A percentile compares a stretch with the other conserved stretches of the same genome.
Evolutionary conservation across 2,113 vertebrate species (phyloP).

Genomic region (Triplophysa tibetana): DNA sequence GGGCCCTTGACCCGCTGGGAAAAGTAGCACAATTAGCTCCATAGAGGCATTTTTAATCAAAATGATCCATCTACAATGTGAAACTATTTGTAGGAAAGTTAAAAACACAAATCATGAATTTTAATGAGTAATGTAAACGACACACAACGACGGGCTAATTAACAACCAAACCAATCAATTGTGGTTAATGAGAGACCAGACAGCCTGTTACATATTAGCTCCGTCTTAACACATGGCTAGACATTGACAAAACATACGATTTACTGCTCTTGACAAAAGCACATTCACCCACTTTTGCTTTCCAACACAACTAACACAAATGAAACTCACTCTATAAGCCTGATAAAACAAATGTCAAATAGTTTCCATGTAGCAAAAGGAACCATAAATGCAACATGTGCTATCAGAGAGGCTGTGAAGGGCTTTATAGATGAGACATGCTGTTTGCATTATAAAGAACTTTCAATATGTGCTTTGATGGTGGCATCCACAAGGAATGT

Average conservation of each 20-base stretch:
- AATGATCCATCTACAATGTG: conserved; percentile 20
- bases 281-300: neutral
- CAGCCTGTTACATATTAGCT: conserved; percentile 43
- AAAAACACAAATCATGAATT: neutral
- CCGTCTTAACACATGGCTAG: neutral
- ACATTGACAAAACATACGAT: conserved; percentile 15
- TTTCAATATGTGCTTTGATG: neutral
- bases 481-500: neutral
- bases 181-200: neutral
- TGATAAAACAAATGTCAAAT: neutral
- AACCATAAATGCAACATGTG: neutral
- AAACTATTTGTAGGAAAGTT: conserved; percentile 9
- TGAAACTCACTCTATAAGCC: neutral
- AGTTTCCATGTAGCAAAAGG: neutral
- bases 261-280: neutral
- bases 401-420: conserved; percentile 17
- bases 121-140: neutral
- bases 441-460: conserved; percentile 33
- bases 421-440: conserved; percentile 3
- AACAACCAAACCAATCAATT: conserved; percentile 23
- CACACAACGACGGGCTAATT: conserved; percentile 34
- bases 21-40: conserved; percentile 35
- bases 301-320: neutral
- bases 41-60: conserved; percentile 37
- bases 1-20: conserved; percentile 43